Evolutionary conservation across 2,797 vertebrate genomes (phyloP).

Genomic region (Platalea minor): DNA sequence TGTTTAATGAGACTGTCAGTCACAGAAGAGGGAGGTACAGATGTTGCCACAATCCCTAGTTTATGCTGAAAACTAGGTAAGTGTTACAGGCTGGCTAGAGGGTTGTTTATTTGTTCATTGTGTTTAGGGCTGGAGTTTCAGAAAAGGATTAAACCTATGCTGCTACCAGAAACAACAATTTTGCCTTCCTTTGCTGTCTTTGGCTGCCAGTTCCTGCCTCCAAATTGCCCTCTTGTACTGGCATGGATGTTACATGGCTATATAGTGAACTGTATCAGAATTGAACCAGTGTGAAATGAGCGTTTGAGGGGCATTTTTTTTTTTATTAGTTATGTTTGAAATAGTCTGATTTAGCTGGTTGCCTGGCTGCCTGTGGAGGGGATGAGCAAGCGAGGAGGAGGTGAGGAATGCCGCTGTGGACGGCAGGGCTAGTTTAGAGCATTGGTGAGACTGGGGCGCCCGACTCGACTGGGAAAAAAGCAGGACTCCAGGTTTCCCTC

Average conservation of each 20-base stretch:
- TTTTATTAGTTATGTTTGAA: background rate
- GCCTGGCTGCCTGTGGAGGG: background rate
- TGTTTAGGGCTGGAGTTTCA: background rate
- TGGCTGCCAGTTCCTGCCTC: background rate
- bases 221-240: background rate
- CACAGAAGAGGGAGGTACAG: background rate
- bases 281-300: background rate
- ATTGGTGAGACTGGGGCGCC: background rate
- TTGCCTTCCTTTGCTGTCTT: background rate
- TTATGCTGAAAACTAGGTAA: background rate
- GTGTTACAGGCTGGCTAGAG: background rate
- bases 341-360: background rate
- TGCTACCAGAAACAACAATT: background rate
- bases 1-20: background rate
- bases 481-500: background rate
- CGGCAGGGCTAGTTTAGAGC: background rate
- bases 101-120: background rate
- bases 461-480: rapidly evolving
- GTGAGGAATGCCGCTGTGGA: background rate
- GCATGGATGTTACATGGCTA: background rate
- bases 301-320: background rate
- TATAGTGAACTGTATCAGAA: background rate
- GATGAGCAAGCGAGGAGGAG: background rate
- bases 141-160: background rate
- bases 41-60: no score